Evolutionary conservation across 2,113 vertebrate genomes (phyloP).

Genomic region (human): GRCh38 chr5:128756001-128756500

Average conservation of each 20-base stretch:
- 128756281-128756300: background rate
- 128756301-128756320: background rate
- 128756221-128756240: background rate
- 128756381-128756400: background rate
- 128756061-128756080: background rate
- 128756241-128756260: background rate
- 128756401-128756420: background rate
- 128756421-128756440: background rate
- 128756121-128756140: background rate
- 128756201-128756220: background rate
- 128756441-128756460: background rate
- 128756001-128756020: background rate
- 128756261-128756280: background rate
- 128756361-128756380: background rate
- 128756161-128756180: background rate
- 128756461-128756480: background rate
- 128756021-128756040: background rate
- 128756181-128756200: background rate
- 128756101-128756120: background rate
- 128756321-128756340: background rate
- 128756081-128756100: background rate
- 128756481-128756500: constrained; percentile 16
- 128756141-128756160: background rate
- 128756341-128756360: background rate
- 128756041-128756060: background rate